Evolutionary conservation across 1,140 invertebrate genomes (phyloP).

Genomic region (Tetramorium parvispinum): DNA sequence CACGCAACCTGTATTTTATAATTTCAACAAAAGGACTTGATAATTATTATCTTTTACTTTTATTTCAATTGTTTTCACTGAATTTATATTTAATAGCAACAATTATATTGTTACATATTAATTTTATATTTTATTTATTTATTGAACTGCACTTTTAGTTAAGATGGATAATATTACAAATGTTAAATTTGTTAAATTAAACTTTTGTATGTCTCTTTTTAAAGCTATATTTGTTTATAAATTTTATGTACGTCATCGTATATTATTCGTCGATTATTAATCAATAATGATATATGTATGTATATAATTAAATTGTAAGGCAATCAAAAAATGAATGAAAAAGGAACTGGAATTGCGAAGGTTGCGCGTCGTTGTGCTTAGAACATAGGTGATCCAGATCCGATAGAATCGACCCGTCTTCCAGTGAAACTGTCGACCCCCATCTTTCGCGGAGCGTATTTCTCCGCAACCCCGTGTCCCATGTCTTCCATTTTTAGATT

Average conservation of each 20-base stretch:
- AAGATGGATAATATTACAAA: not conserved
- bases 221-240: not conserved
- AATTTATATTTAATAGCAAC: not conserved
- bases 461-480: constrained; percentile 54
- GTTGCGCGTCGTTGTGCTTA: constrained; percentile 23
- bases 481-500: constrained; percentile 73
- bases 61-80: not conserved
- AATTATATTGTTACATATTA: not conserved
- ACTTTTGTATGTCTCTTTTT: not conserved
- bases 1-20: not conserved
- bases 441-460: constrained; percentile 44
- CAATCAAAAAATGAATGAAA: not conserved
- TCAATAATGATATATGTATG: not conserved
- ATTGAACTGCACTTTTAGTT: not conserved
- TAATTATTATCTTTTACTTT: not conserved
- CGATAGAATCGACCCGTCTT: constrained; percentile 61
- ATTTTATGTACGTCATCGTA: not conserved
- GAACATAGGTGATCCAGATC: constrained; percentile 16
- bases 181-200: not conserved
- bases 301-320: not conserved
- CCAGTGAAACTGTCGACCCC: constrained; percentile 49
- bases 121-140: not conserved
- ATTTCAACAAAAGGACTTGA: not conserved
- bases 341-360: not conserved
- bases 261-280: too few relatives aligned